These are phyloP conservation scores for Drosophila fuyamai DNA, from an alignment of 1,140 invertebrate species.

Conservation along the genomic window DNA sequence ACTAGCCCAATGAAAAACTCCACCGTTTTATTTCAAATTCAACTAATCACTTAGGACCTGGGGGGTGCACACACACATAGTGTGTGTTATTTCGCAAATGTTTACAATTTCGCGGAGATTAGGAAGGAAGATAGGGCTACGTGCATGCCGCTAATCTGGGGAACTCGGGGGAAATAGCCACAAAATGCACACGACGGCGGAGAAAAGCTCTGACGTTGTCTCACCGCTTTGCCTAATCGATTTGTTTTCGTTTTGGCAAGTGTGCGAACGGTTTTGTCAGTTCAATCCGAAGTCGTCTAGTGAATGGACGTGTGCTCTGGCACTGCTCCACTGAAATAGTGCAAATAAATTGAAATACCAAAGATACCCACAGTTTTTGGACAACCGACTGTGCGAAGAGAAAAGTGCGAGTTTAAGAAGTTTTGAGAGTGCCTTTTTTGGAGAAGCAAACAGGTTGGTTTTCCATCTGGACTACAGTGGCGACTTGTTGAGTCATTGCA, in stretches of 20 bases:
- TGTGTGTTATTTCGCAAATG: conserved; percentile 21
- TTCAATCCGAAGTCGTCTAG: conserved; percentile 49
- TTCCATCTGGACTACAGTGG: conserved; percentile 1
- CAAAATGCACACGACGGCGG: conserved; percentile 36
- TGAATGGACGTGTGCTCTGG: conserved; percentile 55
- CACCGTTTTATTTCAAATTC: conserved; percentile 12
- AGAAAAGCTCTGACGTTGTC: conserved; percentile 43
- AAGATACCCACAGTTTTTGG: conserved; percentile 17
- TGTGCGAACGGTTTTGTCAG: conserved; percentile 39
- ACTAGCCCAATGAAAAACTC: background rate
- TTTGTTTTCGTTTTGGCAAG: conserved; percentile 65
- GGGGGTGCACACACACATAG: background rate
- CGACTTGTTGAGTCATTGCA: conserved; percentile 32
- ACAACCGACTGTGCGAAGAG: conserved; percentile 24
- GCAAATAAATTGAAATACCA: conserved; percentile 8
- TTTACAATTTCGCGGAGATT: conserved; percentile 32
- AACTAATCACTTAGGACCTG: conserved; percentile 28
- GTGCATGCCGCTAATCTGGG: conserved; percentile 46
- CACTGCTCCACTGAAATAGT: conserved; percentile 22
- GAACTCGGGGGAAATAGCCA: conserved; percentile 12
- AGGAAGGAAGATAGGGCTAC: conserved; percentile 16
- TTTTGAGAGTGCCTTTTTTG: conserved; percentile 19
- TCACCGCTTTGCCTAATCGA: conserved; percentile 23
- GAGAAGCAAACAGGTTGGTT: conserved; percentile 70
- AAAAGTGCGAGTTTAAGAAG: conserved; percentile 59